Evolutionary conservation across 2,113 vertebrate species (phyloP).

Genomic region (Ascaphus truei): DNA sequence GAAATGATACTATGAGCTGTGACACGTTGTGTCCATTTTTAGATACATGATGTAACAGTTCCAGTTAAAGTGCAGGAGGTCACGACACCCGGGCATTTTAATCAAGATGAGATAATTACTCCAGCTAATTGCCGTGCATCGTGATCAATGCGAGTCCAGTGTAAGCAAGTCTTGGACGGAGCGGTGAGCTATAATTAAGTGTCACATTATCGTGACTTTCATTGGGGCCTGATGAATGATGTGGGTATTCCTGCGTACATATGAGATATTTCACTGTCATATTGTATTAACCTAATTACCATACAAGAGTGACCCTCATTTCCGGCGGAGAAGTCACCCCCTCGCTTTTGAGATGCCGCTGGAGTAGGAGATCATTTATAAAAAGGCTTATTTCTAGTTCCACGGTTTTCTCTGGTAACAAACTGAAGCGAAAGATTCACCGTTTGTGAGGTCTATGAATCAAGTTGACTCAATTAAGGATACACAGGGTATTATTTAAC

Average conservation of each 20-base stretch:
- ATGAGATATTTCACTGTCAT: constrained; percentile 22
- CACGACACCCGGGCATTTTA: constrained; percentile 29
- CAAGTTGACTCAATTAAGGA: too few relatives aligned
- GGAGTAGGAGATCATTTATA: too few relatives aligned
- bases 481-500: too few relatives aligned
- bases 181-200: constrained; percentile 10
- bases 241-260: constrained; percentile 15
- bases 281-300: constrained; percentile 14
- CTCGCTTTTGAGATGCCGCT: too few relatives aligned
- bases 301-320: neutral
- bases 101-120: constrained; percentile 27
- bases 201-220: constrained; percentile 8
- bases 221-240: constrained; percentile 16
- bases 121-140: constrained; percentile 16
- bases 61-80: constrained; percentile 14
- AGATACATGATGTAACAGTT: constrained; percentile 1
- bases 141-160: neutral
- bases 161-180: constrained; percentile 1
- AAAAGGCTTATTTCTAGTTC: too few relatives aligned
- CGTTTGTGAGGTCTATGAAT: too few relatives aligned
- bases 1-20: neutral
- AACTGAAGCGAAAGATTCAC: too few relatives aligned
- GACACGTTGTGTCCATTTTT: neutral
- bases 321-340: neutral
- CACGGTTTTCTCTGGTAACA: too few relatives aligned